phyloP scores from a whole-genome alignment of 2,113 vertebrate species.

The Leucopsar rothschildi region DNA sequence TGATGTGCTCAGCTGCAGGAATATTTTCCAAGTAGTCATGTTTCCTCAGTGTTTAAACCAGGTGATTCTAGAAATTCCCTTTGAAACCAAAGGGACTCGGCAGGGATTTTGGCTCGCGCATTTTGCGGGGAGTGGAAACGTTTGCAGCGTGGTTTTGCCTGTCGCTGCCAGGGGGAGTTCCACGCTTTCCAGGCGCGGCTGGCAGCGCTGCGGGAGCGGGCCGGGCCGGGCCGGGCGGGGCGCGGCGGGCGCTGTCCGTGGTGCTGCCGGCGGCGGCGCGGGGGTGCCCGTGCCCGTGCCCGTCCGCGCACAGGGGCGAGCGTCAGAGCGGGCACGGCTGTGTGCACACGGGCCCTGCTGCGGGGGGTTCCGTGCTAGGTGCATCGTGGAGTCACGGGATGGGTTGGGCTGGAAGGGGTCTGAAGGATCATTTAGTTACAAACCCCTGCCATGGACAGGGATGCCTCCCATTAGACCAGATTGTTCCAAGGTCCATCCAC shows the following conservation, averaged over 20 bases:
- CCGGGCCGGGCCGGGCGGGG: neutral
- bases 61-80: neutral
- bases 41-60: neutral
- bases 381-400: neutral
- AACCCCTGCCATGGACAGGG: no score
- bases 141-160: neutral
- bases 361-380: accelerated
- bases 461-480: neutral
- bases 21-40: neutral
- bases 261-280: constrained; percentile 70
- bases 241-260: constrained; percentile 83
- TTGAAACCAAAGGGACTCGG: neutral
- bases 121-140: accelerated
- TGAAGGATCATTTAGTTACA: neutral
- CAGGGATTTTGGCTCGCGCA: accelerated
- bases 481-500: neutral
- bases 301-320: accelerated
- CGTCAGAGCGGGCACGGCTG: accelerated
- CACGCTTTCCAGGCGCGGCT: accelerated
- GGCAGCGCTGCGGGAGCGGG: accelerated
- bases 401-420: neutral
- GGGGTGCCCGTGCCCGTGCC: accelerated
- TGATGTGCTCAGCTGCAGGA: neutral
- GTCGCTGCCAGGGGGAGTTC: accelerated
- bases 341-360: accelerated